Evolutionary conservation across 2,113 vertebrate species (phyloP), one percentile per base, ranked within the genome.

Genomic region (Austrofundulus limnaeus): DNA sequence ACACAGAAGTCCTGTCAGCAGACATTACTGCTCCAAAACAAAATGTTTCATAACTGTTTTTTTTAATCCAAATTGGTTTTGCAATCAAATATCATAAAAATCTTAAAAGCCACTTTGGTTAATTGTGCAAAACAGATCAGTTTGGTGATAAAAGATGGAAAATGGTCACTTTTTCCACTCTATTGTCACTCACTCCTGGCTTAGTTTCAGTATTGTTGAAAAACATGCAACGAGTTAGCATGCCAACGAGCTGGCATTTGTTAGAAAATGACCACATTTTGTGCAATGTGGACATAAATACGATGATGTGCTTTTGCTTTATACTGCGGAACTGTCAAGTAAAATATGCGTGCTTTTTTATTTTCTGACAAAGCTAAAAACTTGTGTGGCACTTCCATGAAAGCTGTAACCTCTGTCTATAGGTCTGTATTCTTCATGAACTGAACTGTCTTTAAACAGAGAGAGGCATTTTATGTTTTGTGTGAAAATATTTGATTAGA

Each of bases 401-500:
- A 28, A 28, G 28, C n/a, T n/a, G n/a, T n/a, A n/a, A 7, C 28
- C 28, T 28, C 7, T 28, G 28, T 28, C 28, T 28, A 28, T 28
- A 3, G 3, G 28, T 28, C 3, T 28, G 28, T 28, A 7, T 28
- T 28, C 28, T 55, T 53, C 49, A 31, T n/a, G n/a, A n/a, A n/a
- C n/a, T n/a, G n/a, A n/a, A n/a, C n/a, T 66, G 25, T 39, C 24
- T 66, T 71, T 74, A 52, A 24, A 63, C 16, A 77, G 50, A 53
- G 17, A 41, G 16, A 75, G 46, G 55, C 16, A 49, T 59, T 57
- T 65, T 43, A 24, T 73, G 28, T 45, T 52, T 49, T 59, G 48
- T 20, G 25, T 7, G 28, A 48, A 67, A 56, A 67, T 39, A 3
- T 21, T 61, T 16, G 17, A 61, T 14, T 28, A 20, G 34, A n/a